Base-by-base conservation (phyloP, 2,113 vertebrate genomes). In the Microtus montanus region DNA sequence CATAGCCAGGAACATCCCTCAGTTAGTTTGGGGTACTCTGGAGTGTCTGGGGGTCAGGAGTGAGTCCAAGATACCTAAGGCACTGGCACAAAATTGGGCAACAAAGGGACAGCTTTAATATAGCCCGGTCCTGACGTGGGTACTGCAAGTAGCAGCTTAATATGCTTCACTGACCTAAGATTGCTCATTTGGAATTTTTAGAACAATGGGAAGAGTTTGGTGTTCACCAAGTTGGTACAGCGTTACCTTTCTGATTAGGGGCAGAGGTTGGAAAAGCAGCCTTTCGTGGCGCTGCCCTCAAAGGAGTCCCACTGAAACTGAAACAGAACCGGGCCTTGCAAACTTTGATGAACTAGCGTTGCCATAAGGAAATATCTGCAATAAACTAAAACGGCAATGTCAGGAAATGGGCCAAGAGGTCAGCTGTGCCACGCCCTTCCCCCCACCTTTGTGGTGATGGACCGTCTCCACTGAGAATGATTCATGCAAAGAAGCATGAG, bases 381-480 rank as follows among this genome's bases (percentile, higher is more conserved):
- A 93, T 86, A 74, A 12, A 96, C 88, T 52, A 94, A 96, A 97
- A 97, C 92, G 97, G 95, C 68, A 93, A 78, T 78, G 64, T 90
- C 97, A 94, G 97, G 96, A 97, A 97, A 94, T 93, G n/a, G 95
- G 96, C 95, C 96, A 92, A 97, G 95, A 95, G 96, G 94, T 93
- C 73, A 89, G 2, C 9, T 14, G 33, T 2, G 14, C 92, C 90
- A 89, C 83, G 17, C 94, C 95, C 88, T 90, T 90, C 73, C 30
- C 35, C 79, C 92, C 85, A 97, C 93, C 90, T 96, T 96, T 92
- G 95, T 97, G 95, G 96, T 95, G 71, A 85, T 68, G 93, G 88
- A 96, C 78, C 95, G 84, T 96, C 97, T 97, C 96, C 96, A 92
- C 80, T 54, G 44, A 97, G 94, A 96, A 93, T 94, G 82, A 85